Evolutionary conservation across 2,888 invertebrate genomes (phyloP), one percentile per base, ranked within the genome.

Genomic region (Diplazon laetatorius): DNA sequence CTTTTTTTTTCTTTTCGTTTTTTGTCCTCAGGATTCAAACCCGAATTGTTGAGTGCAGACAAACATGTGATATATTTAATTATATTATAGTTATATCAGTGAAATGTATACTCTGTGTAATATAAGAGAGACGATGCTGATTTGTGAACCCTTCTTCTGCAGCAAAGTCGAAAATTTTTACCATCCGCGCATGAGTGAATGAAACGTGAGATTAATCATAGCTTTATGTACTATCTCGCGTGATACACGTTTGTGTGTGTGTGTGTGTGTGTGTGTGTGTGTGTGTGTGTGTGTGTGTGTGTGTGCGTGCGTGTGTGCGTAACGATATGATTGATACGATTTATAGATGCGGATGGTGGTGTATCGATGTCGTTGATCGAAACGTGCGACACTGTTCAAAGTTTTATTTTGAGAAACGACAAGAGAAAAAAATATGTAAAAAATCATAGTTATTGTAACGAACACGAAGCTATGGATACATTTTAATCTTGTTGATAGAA

Each of bases 51-150:
- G 39, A 9, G 46, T 46, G n/a, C 59, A 66, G 60, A 66, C 70
- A 52, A 74, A 71, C 52, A 66, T 78, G 78, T 78, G 78, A 78
- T 78, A 78, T 72, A 55, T 50, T n/a, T n/a, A n/a, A n/a, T n/a
- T n/a, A 39, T 72, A 66, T 70, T 71, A 74, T 76, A 5, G 6
- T 42, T 69, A 39, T 35, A 69, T 44, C 59, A 60, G 52, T 66
- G 46, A 25, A 55, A 63, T 35, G n/a, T n/a, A 37, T 46, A 52
- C 8, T 59, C 16, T 52, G 14, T 62, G 16, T 14, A 46, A 46
- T 78, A 65, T 57, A 65, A 12, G 39, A 30, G 44, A 52, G 48
- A 22, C 35, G 35, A 35, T 25, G n/a, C 35, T 25, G 30, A 59
- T 62, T 60, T 30, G 30, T 30, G 30, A 60, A 30, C 55, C 12